Conservation (phyloP, 2,888 invertebrate genomes). For the Labia minor region DNA sequence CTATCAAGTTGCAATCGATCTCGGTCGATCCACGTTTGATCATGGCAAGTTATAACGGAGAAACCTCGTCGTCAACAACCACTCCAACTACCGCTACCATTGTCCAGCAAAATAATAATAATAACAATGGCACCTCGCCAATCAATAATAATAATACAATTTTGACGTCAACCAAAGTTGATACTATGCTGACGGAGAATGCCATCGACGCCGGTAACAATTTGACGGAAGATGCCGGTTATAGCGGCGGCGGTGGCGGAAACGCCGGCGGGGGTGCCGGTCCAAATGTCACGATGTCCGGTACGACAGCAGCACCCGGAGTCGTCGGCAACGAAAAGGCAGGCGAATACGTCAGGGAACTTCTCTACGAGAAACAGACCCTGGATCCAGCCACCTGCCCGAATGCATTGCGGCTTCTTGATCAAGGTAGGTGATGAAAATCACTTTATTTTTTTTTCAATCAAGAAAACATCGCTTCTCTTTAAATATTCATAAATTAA, state of each 20-base stretch:
- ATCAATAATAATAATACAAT: background rate
- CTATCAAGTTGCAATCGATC: too few relatives aligned
- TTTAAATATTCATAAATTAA: too few relatives aligned
- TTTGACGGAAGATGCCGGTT: background rate
- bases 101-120: background rate
- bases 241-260: background rate
- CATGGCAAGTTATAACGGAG: conserved; percentile 9
- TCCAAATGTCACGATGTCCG: background rate
- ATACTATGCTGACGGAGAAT: background rate
- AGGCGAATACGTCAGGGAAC: conserved; percentile 64
- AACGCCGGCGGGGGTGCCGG: background rate
- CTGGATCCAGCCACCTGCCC: conserved; percentile 57
- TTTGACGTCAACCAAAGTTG: background rate
- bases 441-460: too few relatives aligned
- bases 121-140: background rate
- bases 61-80: background rate
- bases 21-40: background rate
- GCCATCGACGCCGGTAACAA: background rate
- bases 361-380: conserved; percentile 58
- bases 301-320: background rate
- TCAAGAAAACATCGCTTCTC: too few relatives aligned
- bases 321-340: conserved; percentile 34
- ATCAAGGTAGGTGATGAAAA: conserved; percentile 62
- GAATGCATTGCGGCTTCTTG: conserved; percentile 56
- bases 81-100: background rate